Evolutionary conservation across 2,797 vertebrate species (phyloP).

Genomic region (Sylvia borin): DNA sequence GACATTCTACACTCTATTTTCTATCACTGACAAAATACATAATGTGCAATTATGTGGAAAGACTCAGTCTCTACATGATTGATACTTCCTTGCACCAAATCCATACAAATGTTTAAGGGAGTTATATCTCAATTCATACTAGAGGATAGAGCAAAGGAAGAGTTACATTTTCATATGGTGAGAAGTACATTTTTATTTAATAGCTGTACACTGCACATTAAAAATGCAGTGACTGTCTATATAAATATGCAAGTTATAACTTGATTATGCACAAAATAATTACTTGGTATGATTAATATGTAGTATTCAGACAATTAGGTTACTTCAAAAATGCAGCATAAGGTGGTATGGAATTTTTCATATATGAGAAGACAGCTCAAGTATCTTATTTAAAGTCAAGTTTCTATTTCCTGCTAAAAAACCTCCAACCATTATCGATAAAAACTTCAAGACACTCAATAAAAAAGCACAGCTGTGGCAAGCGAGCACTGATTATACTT

Average conservation of each 20-base stretch:
- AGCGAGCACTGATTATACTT: not conserved
- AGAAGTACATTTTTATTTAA: not conserved
- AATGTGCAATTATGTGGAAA: not conserved
- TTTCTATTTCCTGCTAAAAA: not conserved
- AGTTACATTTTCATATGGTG: not conserved
- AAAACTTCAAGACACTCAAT: not conserved
- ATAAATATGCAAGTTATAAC: not conserved
- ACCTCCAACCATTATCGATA: rapidly evolving
- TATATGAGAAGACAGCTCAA: not conserved
- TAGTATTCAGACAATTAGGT: not conserved
- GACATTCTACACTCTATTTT: not conserved
- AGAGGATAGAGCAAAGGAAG: not conserved
- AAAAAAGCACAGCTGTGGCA: not conserved
- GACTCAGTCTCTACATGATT: not conserved
- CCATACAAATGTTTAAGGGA: not conserved
- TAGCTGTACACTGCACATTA: not conserved
- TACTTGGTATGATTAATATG: not conserved
- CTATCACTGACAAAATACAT: not conserved
- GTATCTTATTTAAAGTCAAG: not conserved
- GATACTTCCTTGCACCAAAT: not conserved
- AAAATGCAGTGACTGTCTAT: not conserved
- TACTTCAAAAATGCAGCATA: not conserved
- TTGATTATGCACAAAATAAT: not conserved
- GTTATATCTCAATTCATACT: not conserved
- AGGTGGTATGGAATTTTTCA: not conserved